Evolutionary conservation across 2,888 invertebrate species (phyloP).

Genomic region (Drosophila phalerata): DNA sequence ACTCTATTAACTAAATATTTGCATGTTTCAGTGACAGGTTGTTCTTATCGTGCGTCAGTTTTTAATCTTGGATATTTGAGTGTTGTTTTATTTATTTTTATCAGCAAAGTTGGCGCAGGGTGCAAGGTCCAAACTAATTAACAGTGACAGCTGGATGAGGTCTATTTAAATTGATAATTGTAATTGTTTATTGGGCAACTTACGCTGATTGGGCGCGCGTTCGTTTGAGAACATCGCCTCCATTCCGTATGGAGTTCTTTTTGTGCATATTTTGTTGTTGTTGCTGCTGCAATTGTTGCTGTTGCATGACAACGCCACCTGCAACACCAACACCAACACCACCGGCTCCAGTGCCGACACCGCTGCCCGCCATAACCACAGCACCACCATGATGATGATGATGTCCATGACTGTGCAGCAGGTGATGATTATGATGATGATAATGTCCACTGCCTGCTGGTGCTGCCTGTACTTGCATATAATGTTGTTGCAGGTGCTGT

Average conservation of each 20-base stretch:
- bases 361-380: constrained; percentile 84
- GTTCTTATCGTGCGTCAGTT: constrained; percentile 35
- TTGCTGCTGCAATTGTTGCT: constrained; percentile 74
- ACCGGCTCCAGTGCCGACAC: constrained; percentile 82
- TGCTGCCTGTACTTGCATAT: constrained; percentile 62
- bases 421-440: constrained; percentile 79
- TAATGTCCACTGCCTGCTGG: constrained; percentile 50
- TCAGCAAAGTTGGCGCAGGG: constrained; percentile 36
- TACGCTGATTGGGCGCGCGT: constrained; percentile 89
- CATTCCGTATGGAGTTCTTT: constrained; percentile 88
- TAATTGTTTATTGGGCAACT: constrained; percentile 82
- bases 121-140: constrained; percentile 48
- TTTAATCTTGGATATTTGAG: constrained; percentile 23
- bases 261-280: constrained; percentile 86
- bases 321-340: constrained; percentile 54
- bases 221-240: constrained; percentile 89
- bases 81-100: constrained; percentile 4
- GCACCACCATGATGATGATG: constrained; percentile 84
- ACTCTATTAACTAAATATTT: constrained; percentile 36
- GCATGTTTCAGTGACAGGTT: constrained; percentile 13
- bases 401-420: constrained; percentile 82
- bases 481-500: constrained; percentile 58
- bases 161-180: constrained; percentile 1
- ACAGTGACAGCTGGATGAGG: constrained; percentile 13
- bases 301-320: constrained; percentile 43